Evolutionary conservation across 2,888 invertebrate species (phyloP).

Genomic region (Clostera curtula): DNA sequence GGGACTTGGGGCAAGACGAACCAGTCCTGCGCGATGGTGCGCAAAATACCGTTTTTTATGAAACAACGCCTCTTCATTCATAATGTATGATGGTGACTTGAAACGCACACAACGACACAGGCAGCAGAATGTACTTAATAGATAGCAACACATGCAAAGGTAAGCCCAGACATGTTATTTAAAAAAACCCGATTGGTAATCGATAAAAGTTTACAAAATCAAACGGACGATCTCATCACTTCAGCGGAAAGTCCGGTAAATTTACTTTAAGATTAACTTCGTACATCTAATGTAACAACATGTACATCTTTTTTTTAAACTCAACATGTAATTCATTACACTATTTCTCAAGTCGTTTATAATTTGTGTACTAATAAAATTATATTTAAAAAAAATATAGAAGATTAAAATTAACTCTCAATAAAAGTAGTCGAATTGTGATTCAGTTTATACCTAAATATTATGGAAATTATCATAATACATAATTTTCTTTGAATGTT

Average conservation of each 20-base stretch:
- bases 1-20: constrained; percentile 46
- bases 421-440: no score
- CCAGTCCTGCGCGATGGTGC: constrained; percentile 48
- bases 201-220: constrained; percentile 51
- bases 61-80: constrained; percentile 68
- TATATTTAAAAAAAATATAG: no score
- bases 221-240: constrained; percentile 33
- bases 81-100: constrained; percentile 63
- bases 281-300: no score
- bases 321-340: no score
- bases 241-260: constrained; percentile 30
- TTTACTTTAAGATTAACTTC: no score
- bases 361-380: no score
- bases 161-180: constrained; percentile 25
- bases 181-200: constrained; percentile 37
- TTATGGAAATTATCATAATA: no score
- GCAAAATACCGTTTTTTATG: constrained; percentile 60
- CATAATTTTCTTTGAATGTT: no score
- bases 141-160: constrained; percentile 32
- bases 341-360: no score
- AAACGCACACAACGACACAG: constrained; percentile 42
- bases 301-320: no score
- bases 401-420: no score
- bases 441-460: no score
- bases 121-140: constrained; percentile 39